Evolutionary conservation across 1,140 invertebrate species (phyloP).

Genomic region (Drosophila azteca): DNA sequence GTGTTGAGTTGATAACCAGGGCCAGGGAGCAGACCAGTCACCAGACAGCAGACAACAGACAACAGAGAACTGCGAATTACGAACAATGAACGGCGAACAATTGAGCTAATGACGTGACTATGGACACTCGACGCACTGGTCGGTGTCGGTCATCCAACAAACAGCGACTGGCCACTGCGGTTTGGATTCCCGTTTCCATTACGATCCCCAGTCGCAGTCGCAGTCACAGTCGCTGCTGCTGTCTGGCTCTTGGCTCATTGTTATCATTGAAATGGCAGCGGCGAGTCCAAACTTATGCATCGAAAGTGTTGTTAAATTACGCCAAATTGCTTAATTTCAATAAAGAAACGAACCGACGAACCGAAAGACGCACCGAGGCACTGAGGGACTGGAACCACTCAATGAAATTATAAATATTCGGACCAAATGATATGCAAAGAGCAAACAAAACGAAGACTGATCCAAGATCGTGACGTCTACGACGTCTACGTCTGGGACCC

Average conservation of each 20-base stretch:
- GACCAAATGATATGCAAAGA: conserved; percentile 73
- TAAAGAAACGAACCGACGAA: conserved; percentile 68
- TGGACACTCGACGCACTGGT: conserved; percentile 59
- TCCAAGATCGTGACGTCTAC: conserved; percentile 45
- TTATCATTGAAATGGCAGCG: conserved; percentile 66
- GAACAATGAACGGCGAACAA: conserved; percentile 63
- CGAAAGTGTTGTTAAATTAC: conserved; percentile 82
- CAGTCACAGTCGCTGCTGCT: conserved; percentile 11
- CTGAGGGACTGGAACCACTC: conserved; percentile 32
- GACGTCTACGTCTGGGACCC: conserved; percentile 14
- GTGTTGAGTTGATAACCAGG: conserved; percentile 70
- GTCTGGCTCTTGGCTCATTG: conserved; percentile 51
- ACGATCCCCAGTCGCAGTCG: conserved; percentile 1
- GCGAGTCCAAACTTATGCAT: conserved; percentile 68
- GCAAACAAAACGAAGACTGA: conserved; percentile 40
- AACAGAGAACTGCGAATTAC: conserved; percentile 29
- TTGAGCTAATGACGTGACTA: conserved; percentile 80
- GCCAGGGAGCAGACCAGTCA: conserved; percentile 31
- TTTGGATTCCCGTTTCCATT: conserved; percentile 14
- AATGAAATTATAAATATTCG: conserved; percentile 79
- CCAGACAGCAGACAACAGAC: conserved; percentile 21
- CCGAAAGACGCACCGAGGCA: neutral
- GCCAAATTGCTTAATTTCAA: conserved; percentile 82
- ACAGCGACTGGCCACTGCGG: neutral
- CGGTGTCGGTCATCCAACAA: conserved; percentile 24